Percentiles rank a stretch among this genome's conserved stretches.
Conservation (phyloP, 2,113 vertebrate genomes). For the Bos taurus region DNA sequence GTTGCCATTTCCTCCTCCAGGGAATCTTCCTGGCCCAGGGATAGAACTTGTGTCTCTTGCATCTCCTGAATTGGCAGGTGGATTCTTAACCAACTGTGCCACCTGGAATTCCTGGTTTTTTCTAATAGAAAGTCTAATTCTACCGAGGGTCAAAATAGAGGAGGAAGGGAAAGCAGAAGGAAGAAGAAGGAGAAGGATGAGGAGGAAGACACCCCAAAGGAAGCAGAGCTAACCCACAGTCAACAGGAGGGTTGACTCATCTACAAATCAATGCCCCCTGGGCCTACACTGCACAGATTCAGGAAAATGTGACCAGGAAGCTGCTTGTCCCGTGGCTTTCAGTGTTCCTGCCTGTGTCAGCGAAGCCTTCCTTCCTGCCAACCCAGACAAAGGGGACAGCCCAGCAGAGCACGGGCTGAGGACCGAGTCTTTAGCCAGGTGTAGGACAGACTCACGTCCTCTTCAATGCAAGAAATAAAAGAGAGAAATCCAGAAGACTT, state of each 20-base stretch:
- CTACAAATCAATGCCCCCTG: neutral
- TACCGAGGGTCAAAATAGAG: neutral
- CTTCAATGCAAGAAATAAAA: neutral
- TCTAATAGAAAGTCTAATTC: neutral
- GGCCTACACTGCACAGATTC: neutral
- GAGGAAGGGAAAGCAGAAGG: neutral
- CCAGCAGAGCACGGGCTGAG: neutral
- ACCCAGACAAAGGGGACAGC: neutral
- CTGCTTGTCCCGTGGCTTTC: neutral
- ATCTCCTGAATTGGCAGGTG: neutral
- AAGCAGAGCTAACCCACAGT: neutral
- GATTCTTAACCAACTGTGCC: neutral
- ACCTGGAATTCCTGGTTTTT: neutral
- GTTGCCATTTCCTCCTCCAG: neutral
- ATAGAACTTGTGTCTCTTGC: neutral
- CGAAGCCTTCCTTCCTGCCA: neutral
- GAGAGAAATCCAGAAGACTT: neutral
- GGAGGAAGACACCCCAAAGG: neutral
- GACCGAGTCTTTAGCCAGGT: neutral
- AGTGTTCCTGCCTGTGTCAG: neutral
- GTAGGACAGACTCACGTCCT: neutral
- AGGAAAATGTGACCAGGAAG: neutral
- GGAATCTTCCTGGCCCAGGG: neutral
- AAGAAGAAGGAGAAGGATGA: neutral
- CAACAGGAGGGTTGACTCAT: neutral